Base-by-base conservation (phyloP, 2,888 invertebrate genomes). In the Argynnis bischoffii region DNA sequence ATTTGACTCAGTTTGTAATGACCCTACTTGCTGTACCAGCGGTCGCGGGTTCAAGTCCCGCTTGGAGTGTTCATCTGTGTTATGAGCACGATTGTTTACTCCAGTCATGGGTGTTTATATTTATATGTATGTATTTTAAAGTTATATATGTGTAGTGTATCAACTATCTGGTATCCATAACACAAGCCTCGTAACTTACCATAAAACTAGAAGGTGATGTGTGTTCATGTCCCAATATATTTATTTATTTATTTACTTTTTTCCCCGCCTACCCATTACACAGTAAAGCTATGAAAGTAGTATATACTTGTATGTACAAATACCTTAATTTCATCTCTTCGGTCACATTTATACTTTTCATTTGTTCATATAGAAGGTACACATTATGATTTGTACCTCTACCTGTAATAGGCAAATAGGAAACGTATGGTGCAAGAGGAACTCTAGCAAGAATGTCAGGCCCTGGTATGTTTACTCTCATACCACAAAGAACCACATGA, bases 391-490 rank as follows among this genome's bases (percentile, higher is more conserved):
- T 18, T 46, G 41, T 18, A 0, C 13, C 16, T 41, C 21, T 5
- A 18, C 18, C 35, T 6, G 18, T 18, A 14, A 18, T n/a, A 41
- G 56, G 56, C 13, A 57, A n/a, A 18, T 57, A 26, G 8, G 21
- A 6, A 1, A 15, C 4, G 47, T 57, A 47, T 6, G 15, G 18
- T 26, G 26, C 46, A 2, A 57, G 18, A 18, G 15, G 3, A 46
- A 54, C 53, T 41, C 63, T 54, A 11, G 21, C 14, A 6, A 41
- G 11, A 11, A 41, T 1, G 35, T 63, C 18, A 16, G 13, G 16
- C 11, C 15, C 61, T 18, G 61, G 61, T 18, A n/a, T 63, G 26
- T 63, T 54, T 13, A 63, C 21, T 11, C 6, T 21, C 8, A 63
- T 14, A 1, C 18, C 26, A 46, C 31, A 41, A 13, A 63, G 11